Conservation (phyloP, 1,140 invertebrate species). For the Dendroctonus ponderosae region DNA sequence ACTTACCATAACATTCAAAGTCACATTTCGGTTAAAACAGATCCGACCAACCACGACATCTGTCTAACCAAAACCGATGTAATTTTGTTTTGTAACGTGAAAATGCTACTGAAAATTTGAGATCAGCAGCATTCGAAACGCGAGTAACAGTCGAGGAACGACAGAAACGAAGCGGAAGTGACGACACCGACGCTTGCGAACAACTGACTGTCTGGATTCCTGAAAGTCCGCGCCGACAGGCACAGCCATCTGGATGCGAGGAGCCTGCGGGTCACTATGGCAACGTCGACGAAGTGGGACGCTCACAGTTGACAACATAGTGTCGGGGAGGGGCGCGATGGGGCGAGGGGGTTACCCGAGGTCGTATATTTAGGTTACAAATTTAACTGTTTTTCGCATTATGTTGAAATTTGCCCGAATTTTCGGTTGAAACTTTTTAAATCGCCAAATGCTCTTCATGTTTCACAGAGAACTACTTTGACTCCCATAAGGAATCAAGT, state of each 20-base stretch:
- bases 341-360: neutral
- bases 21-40: too few species aligned
- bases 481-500: too few species aligned
- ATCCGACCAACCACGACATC: too few species aligned
- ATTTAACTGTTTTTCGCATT: conserved; percentile 6
- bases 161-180: conserved; percentile 21
- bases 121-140: too few species aligned
- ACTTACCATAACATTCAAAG: too few species aligned
- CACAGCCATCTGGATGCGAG: conserved; percentile 24
- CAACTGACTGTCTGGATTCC: conserved; percentile 30
- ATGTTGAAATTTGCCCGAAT: neutral
- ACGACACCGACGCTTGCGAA: conserved; percentile 19
- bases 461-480: too few species aligned
- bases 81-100: too few species aligned
- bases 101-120: too few species aligned
- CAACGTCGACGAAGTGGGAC: conserved; percentile 29
- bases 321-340: neutral
- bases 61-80: too few species aligned
- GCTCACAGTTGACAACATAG: conserved; percentile 32
- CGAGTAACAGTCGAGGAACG: neutral
- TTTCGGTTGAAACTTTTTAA: neutral
- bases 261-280: conserved; percentile 27
- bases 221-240: conserved; percentile 26
- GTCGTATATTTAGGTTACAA: conserved; percentile 26
- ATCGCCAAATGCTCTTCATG: too few species aligned